Evolutionary conservation across 2,797 vertebrate genomes (phyloP).

Genomic region (Rhyacichthys aspro): DNA sequence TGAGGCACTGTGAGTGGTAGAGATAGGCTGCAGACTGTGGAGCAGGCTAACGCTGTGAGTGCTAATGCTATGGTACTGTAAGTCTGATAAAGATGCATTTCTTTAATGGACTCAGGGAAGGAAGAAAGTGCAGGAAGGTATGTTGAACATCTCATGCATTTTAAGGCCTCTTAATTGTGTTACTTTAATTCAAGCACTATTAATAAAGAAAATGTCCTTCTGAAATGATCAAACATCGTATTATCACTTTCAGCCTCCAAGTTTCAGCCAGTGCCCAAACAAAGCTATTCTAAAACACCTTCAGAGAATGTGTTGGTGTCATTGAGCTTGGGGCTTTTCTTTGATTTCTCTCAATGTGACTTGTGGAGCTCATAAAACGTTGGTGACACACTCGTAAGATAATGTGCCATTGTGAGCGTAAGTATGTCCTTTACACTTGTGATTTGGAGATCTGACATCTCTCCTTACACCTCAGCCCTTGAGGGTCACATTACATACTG

Average conservation of each 20-base stretch:
- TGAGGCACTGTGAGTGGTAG: slow-evolving; percentile 64
- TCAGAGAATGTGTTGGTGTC: background rate
- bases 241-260: too few species aligned
- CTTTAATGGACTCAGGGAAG: slow-evolving; percentile 64
- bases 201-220: too few species aligned
- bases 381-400: slow-evolving; percentile 63
- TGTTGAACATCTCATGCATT: too few species aligned
- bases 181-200: too few species aligned
- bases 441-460: slow-evolving; percentile 75
- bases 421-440: slow-evolving; percentile 28
- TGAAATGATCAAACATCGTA: too few species aligned
- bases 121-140: slow-evolving; percentile 17
- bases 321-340: slow-evolving; percentile 57
- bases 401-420: slow-evolving; percentile 53
- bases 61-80: slow-evolving; percentile 65
- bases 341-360: slow-evolving; percentile 47
- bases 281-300: too few species aligned
- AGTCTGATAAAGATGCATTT: slow-evolving; percentile 69
- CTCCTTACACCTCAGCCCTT: slow-evolving; percentile 62
- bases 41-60: slow-evolving; percentile 51
- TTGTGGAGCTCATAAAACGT: slow-evolving; percentile 57
- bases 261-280: too few species aligned
- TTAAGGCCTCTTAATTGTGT: too few species aligned
- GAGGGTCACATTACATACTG: slow-evolving; percentile 62
- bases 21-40: slow-evolving; percentile 55